Base-by-base conservation (phyloP, 2,888 invertebrate genomes). In the Osmoderma eremita region DNA sequence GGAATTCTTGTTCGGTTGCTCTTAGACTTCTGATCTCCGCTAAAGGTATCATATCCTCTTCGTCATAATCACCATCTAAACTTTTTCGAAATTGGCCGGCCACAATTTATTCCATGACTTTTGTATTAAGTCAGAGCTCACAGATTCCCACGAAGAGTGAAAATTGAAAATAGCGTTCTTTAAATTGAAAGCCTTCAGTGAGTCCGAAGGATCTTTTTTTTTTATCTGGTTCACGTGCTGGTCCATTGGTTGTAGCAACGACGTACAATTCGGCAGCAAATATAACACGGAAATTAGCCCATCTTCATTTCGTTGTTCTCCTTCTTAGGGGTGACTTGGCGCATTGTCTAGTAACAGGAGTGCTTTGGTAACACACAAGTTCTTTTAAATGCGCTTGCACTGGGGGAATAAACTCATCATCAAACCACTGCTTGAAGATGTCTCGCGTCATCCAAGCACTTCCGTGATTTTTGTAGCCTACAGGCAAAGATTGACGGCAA, bases 321-420 rank as follows among this genome's bases (percentile, higher is more conserved):
- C 48, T 48, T 50, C 24, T 50, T 8, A 50, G 18, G 24, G 24
- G 50, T 17, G 42, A 42, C 17, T 17, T 42, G 4, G 42, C 42
- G 42, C 13, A 42, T 42, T 42, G 42, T 42, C 42, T 42, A 42
- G 42, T n/a, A 42, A 42, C 42, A 42, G 12, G 41, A 10, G 41
- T 41, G 13, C 12, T 41, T 41, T 41, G 42, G 17, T 1, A 42
- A 3, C 5, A 17, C 42, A 6, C 5, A 30, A 8, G 5, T 30
- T 24, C 30, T 30, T 30, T 30, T 30, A 30, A 30, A 30, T 30
- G 30, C 30, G 30, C 6, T 30, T 30, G 30, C 30, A 30, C 30
- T 4, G 30, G 10, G 6, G 30, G 30, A 30, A 30, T 30, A 2
- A 30, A 30, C 8, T 30, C 30, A 30, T 5, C 30, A 30, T 30